phyloP scores from a whole-genome alignment of 2,113 vertebrate genomes.

The Procavia capensis region DNA sequence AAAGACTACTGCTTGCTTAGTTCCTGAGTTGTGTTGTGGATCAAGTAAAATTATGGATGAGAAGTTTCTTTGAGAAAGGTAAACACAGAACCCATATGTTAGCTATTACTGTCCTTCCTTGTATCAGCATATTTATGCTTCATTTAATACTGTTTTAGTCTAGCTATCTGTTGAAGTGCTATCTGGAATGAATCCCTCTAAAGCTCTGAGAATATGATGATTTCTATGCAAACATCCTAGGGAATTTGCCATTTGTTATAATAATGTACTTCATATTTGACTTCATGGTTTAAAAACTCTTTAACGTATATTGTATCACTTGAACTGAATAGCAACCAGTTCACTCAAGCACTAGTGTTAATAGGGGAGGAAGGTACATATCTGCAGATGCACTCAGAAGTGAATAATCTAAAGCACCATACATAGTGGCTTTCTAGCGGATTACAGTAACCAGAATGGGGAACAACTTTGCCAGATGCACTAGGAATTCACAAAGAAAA shows the following conservation, averaged over 20 bases:
- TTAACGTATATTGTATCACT: background rate
- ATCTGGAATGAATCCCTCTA: background rate
- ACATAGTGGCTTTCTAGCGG: background rate
- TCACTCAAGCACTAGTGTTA: background rate
- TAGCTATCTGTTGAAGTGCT: background rate
- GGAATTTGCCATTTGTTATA: background rate
- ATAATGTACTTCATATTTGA: background rate
- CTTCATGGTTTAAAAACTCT: background rate
- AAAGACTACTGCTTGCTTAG: background rate
- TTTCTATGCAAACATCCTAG: background rate
- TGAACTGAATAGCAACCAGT: background rate
- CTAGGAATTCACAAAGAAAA: background rate
- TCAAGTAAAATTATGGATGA: background rate
- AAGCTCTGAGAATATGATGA: background rate
- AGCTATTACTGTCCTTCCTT: background rate
- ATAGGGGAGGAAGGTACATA: background rate
- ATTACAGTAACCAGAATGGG: background rate
- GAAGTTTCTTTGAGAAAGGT: background rate
- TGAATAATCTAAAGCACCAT: background rate
- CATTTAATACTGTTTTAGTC: background rate
- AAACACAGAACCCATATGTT: background rate
- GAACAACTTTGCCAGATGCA: background rate
- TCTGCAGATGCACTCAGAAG: background rate
- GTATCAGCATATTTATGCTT: background rate
- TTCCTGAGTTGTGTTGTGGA: background rate